A percentile compares a stretch with the other conserved stretches of the same genome.
Evolutionary conservation across 2,113 vertebrate genomes (phyloP).

Genomic region (Arothron firmamentum): DNA sequence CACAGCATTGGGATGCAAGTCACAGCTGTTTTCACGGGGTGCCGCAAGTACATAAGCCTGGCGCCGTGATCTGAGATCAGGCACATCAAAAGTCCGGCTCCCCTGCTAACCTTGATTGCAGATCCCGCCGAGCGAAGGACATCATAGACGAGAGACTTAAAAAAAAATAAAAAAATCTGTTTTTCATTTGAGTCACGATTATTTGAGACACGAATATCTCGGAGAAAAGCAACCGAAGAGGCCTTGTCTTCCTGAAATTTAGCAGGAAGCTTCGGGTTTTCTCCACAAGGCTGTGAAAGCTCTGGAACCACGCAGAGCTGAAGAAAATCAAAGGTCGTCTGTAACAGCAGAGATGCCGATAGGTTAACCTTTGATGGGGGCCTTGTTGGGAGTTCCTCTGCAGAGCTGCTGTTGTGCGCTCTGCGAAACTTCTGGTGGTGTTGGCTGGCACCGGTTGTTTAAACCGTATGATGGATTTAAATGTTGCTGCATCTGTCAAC

Average conservation of each 20-base stretch:
- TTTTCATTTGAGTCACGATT: no score
- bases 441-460: no score
- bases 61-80: conserved; percentile 51
- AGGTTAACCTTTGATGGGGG: conserved; percentile 72
- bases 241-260: not conserved
- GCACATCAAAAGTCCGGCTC: conserved; percentile 48
- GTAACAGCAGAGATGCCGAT: conserved; percentile 54
- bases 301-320: conserved; percentile 48
- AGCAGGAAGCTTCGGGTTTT: conserved; percentile 21
- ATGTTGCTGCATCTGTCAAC: no score
- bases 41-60: conserved; percentile 37
- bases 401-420: not conserved
- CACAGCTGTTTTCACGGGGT: conserved; percentile 20
- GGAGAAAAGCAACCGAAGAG: not conserved
- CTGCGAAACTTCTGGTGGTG: not conserved
- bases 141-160: conserved; percentile 4
- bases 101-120: conserved; percentile 43
- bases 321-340: conserved; percentile 59
- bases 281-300: conserved; percentile 49
- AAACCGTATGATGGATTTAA: no score
- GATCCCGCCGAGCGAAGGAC: conserved; percentile 9
- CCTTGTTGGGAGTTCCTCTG: conserved; percentile 65
- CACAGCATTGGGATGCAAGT: conserved; percentile 49
- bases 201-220: no score
- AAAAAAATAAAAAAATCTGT: not conserved